Percentiles rank a stretch among this genome's conserved stretches.
phyloP scores from a whole-genome alignment of 2,888 invertebrate species.

The Drosophila gaucha region DNA sequence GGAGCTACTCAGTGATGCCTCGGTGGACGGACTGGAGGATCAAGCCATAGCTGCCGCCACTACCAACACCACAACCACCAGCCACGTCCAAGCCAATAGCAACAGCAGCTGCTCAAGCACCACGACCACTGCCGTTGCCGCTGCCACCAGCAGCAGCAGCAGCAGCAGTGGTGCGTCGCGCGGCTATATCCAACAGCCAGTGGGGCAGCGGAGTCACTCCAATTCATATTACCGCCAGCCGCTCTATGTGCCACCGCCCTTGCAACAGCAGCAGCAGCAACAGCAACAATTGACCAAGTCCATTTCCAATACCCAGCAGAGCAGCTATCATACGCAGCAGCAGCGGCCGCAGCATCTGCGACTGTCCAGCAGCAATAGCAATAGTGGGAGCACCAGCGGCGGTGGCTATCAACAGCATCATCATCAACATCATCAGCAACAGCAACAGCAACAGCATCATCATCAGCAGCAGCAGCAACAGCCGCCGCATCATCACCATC shows the following conservation, averaged over 20 bases:
- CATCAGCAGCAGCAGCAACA: slow-evolving; percentile 36
- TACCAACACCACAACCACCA: too few relatives aligned
- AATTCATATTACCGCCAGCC: slow-evolving; percentile 79
- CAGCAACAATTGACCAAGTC: slow-evolving; percentile 66
- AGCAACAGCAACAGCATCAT: slow-evolving; percentile 28
- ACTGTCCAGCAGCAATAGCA: slow-evolving; percentile 26
- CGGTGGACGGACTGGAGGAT: slow-evolving; percentile 35
- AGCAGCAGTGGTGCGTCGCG: slow-evolving; percentile 24
- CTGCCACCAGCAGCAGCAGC: slow-evolving; percentile 28
- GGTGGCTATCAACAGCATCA: slow-evolving; percentile 35
- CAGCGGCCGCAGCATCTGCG: slow-evolving; percentile 63
- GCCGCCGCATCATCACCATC: slow-evolving; percentile 58
- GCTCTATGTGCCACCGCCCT: slow-evolving; percentile 82
- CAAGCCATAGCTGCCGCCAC: too few relatives aligned
- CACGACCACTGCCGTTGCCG: slow-evolving; percentile 1
- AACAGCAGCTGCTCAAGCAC: slow-evolving; percentile 6
- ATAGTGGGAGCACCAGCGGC: slow-evolving; percentile 1
- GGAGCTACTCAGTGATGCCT: slow-evolving; percentile 42
- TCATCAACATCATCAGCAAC: slow-evolving; percentile 69
- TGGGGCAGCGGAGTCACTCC: slow-evolving; percentile 44
- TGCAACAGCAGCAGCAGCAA: slow-evolving; percentile 68
- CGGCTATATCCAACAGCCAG: slow-evolving; percentile 12
- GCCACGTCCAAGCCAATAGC: slow-evolving; percentile 3
- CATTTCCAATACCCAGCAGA: slow-evolving; percentile 45
- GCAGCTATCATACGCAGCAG: slow-evolving; percentile 57